These are phyloP conservation scores for Eriosoma lanigerum DNA, from an alignment of 1,140 invertebrate genomes.

Conservation along the genomic window DNA sequence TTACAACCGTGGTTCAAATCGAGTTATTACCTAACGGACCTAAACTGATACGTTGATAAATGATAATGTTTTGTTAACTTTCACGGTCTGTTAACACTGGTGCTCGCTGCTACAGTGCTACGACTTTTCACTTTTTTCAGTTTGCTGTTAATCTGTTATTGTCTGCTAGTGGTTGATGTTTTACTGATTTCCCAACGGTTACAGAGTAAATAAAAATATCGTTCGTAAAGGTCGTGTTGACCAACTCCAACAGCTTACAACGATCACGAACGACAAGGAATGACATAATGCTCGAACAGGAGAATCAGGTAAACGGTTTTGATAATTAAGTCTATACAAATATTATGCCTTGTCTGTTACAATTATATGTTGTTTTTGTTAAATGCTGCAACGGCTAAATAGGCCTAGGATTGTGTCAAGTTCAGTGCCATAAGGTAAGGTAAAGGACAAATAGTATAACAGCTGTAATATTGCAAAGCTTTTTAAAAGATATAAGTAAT, in stretches of 20 bases:
- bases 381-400: conserved; percentile 39
- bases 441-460: conserved; percentile 33
- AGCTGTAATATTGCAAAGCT: conserved; percentile 51
- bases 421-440: conserved; percentile 35
- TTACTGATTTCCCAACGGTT: neutral
- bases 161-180: neutral
- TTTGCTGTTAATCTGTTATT: neutral
- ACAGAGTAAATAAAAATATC: too few species aligned
- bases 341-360: neutral
- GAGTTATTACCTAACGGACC: neutral
- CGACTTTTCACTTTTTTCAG: neutral
- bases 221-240: too few species aligned
- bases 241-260: neutral
- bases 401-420: conserved; percentile 37
- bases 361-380: conserved; percentile 48
- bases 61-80: conserved; percentile 26
- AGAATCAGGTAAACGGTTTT: conserved; percentile 38
- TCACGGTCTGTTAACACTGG: neutral
- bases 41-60: neutral
- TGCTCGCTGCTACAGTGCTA: neutral
- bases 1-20: neutral
- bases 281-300: conserved; percentile 35
- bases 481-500: neutral
- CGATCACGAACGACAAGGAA: neutral
- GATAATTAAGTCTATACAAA: neutral